Conservation (phyloP, 2,113 vertebrate species). For the Semicossyphus pulcher region DNA sequence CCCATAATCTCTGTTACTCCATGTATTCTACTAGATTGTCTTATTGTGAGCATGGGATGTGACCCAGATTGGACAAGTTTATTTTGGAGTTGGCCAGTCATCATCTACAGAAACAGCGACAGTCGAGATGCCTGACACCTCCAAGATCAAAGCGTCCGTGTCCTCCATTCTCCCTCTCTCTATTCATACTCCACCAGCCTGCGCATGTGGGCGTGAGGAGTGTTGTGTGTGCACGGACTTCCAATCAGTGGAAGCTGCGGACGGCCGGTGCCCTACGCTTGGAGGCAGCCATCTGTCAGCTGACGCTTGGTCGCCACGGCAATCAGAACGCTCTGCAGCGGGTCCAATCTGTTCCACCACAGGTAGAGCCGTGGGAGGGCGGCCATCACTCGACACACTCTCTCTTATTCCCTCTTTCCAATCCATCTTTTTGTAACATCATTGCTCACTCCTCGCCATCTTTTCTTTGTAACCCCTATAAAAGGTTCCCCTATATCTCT, state of each 20-base stretch:
- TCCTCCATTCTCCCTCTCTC: conserved; percentile 46
- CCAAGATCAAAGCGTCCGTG: conserved; percentile 58
- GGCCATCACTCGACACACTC: conserved; percentile 45
- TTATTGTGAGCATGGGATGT: neutral
- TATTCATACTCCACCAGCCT: conserved; percentile 40
- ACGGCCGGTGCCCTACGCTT: conserved; percentile 71
- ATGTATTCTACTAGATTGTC: neutral
- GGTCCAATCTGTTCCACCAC: conserved; percentile 84
- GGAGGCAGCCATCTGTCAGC: conserved; percentile 84
- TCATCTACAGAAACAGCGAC: conserved; percentile 4
- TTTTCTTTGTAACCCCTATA: conserved; percentile 25
- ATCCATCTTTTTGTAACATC: conserved; percentile 29
- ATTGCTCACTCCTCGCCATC: conserved; percentile 17
- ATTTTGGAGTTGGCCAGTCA: conserved; percentile 10
- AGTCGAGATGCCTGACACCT: conserved; percentile 35
- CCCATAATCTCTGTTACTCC: neutral
- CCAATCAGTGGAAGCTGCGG: conserved; percentile 62
- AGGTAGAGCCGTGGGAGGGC: conserved; percentile 76
- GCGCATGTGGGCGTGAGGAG: conserved; percentile 46
- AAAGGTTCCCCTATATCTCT: neutral
- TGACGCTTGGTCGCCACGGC: conserved; percentile 78
- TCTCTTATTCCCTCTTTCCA: conserved; percentile 56
- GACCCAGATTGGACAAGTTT: conserved; percentile 30
- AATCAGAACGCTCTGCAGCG: conserved; percentile 79
- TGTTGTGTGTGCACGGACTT: conserved; percentile 56